Conservation (phyloP, 2,113 vertebrate genomes). For the Lutjanus erythropterus region DNA sequence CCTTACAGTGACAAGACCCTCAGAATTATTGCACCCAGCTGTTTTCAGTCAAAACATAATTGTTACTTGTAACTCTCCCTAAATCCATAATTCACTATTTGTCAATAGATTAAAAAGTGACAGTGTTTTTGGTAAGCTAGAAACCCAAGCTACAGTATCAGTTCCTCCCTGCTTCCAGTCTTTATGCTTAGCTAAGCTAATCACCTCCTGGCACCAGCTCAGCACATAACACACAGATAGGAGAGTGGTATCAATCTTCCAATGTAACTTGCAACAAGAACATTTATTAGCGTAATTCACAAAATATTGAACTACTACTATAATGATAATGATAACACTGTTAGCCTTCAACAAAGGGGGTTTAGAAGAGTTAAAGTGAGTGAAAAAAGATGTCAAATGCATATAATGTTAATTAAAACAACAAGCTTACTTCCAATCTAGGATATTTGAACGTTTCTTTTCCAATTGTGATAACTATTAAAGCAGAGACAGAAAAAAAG, state of each 20-base stretch:
- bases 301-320: no score
- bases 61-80: background rate
- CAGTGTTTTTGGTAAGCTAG: background rate
- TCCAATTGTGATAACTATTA: no score
- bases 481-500: no score
- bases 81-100: background rate
- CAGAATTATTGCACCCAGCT: background rate
- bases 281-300: background rate
- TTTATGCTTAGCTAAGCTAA: background rate
- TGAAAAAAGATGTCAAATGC: no score
- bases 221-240: background rate
- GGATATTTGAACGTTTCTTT: no score
- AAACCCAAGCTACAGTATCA: background rate
- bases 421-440: no score
- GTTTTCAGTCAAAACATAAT: background rate
- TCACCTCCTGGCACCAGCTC: background rate
- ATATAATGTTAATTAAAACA: no score
- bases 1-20: background rate
- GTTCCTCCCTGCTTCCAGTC: background rate
- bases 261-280: background rate
- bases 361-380: no score
- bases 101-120: background rate
- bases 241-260: background rate
- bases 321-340: no score
- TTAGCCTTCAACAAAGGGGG: no score